Evolutionary conservation across 2,113 vertebrate genomes (phyloP), one percentile per base, ranked within the genome.

Genomic region (Pteronura brasiliensis): DNA sequence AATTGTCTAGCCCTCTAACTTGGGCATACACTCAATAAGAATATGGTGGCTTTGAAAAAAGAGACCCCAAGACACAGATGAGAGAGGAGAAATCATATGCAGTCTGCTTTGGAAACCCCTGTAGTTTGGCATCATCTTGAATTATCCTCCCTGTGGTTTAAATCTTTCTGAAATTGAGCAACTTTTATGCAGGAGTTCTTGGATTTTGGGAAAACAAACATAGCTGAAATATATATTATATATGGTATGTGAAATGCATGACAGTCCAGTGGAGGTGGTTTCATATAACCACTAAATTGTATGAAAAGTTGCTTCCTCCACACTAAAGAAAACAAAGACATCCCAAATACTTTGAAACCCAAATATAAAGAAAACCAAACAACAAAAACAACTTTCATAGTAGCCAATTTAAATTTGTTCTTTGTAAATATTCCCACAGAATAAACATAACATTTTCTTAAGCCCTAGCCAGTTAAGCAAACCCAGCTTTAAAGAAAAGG

Each of bases 301-400:
- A 84, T n/a, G 59, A 97, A 84, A 96, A 96, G 92, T 92, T 90
- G 10, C n/a, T 67, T 95, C 79, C 80, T 97, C 42, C 13, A 93
- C 29, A 12, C 57, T 61, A 95, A 80, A 79, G 85, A 94, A 98
- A 97, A 95, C 42, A 91, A 77, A 92, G 63, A 39, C 80, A 83
- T 42, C 20, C 61, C 93, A 97, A 97, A 76, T 71, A 49, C 49
- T 87, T 79, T 79, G 76, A 79, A 79, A 52, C 47, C 47, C 47
- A 52, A 79, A 79, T 52, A 79, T 88, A 92, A 93, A 90, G 93
- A 93, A 90, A 93, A 27, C 61, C 39, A 84, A 93, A 97, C 88
- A 97, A 96, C 89, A 92, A 97, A 98, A 97, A 87, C 81, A 96
- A 39, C 7, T 93, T 97, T 97, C 80, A 21, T 17, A 79, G 93